phyloP scores from a whole-genome alignment of 1,140 invertebrate species.

The Pseudomyrmex concolor region DNA sequence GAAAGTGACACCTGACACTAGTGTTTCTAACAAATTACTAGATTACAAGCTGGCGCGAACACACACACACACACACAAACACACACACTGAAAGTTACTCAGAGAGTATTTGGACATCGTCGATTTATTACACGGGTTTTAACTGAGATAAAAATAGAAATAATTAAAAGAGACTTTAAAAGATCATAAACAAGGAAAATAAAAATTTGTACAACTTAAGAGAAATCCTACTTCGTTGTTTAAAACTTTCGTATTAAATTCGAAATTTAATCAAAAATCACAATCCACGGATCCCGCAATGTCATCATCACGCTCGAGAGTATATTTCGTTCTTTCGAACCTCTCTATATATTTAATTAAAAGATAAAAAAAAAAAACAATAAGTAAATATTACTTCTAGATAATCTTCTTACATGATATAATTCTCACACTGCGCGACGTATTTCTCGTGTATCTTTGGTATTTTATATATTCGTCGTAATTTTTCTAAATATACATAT shows the following conservation, averaged over 20 bases:
- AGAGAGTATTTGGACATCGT: too few relatives aligned
- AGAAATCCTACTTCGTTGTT: slow-evolving; percentile 24
- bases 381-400: slow-evolving; percentile 58
- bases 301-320: slow-evolving; percentile 28
- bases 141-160: background rate
- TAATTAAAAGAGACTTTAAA: slow-evolving; percentile 24
- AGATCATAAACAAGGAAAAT: slow-evolving; percentile 5
- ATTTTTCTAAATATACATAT: slow-evolving; percentile 79
- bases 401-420: slow-evolving; percentile 79
- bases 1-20: too few relatives aligned
- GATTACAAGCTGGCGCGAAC: too few relatives aligned
- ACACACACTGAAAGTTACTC: too few relatives aligned
- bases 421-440: slow-evolving; percentile 75
- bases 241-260: slow-evolving; percentile 35
- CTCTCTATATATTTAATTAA: slow-evolving; percentile 45
- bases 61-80: too few relatives aligned
- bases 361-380: background rate
- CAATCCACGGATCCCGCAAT: too few relatives aligned
- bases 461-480: slow-evolving; percentile 77
- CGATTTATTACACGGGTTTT: too few relatives aligned
- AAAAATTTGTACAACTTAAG: slow-evolving; percentile 7
- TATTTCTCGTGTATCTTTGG: slow-evolving; percentile 83
- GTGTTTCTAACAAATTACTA: too few relatives aligned
- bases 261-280: background rate
- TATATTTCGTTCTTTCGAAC: slow-evolving; percentile 29